A percentile compares a stretch with the other conserved stretches of the same genome.
Evolutionary conservation across 2,888 invertebrate species (phyloP).

Genomic region (Boloria selene): DNA sequence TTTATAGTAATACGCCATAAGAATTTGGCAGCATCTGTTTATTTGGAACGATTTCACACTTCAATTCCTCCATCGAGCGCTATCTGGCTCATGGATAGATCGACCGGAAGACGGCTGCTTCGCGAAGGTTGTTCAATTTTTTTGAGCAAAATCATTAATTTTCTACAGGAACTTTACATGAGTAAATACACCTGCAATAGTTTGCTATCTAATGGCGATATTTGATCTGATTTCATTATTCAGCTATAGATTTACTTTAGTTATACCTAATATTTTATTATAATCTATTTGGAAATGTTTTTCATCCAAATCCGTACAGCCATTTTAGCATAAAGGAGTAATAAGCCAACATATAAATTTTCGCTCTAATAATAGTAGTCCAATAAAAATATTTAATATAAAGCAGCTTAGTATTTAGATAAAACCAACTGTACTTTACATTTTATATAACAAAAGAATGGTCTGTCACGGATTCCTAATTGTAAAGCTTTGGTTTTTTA

Average conservation of each 20-base stretch:
- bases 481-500: conserved; percentile 37
- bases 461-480: conserved; percentile 32
- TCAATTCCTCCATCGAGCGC: neutral
- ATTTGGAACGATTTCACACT: conserved; percentile 1
- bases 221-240: too few species aligned
- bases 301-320: too few species aligned
- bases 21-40: neutral
- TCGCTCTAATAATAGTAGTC: neutral
- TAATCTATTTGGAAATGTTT: too few species aligned
- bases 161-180: conserved; percentile 5
- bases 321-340: too few species aligned
- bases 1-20: neutral
- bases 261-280: too few species aligned
- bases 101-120: conserved; percentile 1
- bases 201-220: too few species aligned
- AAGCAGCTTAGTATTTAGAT: conserved; percentile 5
- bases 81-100: conserved; percentile 7
- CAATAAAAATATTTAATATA: conserved; percentile 1
- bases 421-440: conserved; percentile 8
- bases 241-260: too few species aligned
- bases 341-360: too few species aligned
- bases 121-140: neutral
- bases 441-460: conserved; percentile 26
- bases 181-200: neutral
- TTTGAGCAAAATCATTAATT: conserved; percentile 9